Base-by-base conservation (phyloP, 2,113 vertebrate species). In the Barnardius zonarius region DNA sequence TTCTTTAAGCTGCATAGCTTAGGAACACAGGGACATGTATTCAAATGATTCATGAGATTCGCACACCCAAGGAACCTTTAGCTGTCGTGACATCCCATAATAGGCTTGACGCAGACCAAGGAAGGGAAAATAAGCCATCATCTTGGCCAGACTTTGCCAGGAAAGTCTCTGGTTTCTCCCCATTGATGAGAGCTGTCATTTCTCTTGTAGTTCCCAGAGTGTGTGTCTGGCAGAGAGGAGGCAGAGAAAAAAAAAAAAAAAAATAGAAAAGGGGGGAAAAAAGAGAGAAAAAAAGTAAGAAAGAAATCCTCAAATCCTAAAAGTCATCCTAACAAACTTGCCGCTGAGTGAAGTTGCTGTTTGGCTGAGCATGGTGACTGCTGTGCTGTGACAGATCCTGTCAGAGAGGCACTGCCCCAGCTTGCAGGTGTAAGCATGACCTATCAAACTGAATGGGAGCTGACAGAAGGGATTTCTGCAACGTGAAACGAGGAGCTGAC, bases 381-480 rank as follows among this genome's bases (percentile, higher is more conserved):
- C 89, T 51, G 30, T 86, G 85, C 74, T 94, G 88, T 96, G 97
- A 98, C 98, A 98, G 97, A 95, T 95, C 76, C 91, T 97, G 97
- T 97, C 95, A 94, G 96, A 91, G 85, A 93, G 83, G 93, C 80
- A 74, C 88, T 96, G 95, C 91, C 95, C 86, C 93, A 68, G 96
- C 97, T 97, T 79, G 90, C 94, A 96, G 92, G 96, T 96, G 94
- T 95, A 97, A 97, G 95, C 93, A 96, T 98, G 97, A 97, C 95
- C 95, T 97, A 97, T 97, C 96, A 95, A 94, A 93, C 96, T 97
- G 96, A 98, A 98, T 97, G 94, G 93, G 84, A 98, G 90, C 93
- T 98, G 98, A 98, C 98, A 98, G 93, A 94, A 96, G 89, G 94
- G 95, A 98, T 98, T 96, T 96, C 92, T 96, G 85, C 86, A 55